Base-by-base conservation (phyloP, 1,140 invertebrate species). In the Caenorhabditis tropicalis region DNA sequence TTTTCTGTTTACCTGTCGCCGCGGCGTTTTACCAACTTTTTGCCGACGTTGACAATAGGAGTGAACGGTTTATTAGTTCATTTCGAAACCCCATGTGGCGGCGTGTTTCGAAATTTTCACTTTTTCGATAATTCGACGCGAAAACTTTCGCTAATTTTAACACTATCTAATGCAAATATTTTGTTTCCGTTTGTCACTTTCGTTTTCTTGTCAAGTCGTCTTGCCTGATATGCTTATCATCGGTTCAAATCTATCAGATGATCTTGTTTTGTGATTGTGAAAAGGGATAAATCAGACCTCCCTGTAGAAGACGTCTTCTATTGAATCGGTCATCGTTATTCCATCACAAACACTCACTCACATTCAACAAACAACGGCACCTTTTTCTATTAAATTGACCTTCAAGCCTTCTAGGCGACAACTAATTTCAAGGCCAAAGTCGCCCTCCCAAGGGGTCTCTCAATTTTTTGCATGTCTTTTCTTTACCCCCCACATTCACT, bases 401-500 rank as follows among this genome's bases (percentile, higher is more conserved):
- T 74, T 74, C 65, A 74, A 43, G 65, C 65, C 65, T 74, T 74
- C 33, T 74, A 74, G 65, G 65, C 65, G 65, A 74, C 65, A 74
- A 74, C 65, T 74, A 43, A 74, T 74, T 74, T 74, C 65, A 74
- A 74, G 65, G 65, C 21, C 65, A 74, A n/a, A 74, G 36, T 74
- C 65, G 16, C 27, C n/a, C n/a, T n/a, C 29, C 65, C 33, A 6
- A 7, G 36, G 36, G 65, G 65, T 39, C 36, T 24, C 12, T 74
- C 36, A 39, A 74, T 43, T 74, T 74, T 74, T 74, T 24, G 65
- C 27, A 33, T 74, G 33, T 74, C 65, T 31, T 74, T 43, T 33
- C 12, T 43, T 74, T 31, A 21, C 36, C 24, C 36, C 33, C 65
- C 24, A 33, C 51, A 7, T 12, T 56, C 24, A 56, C 51, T 56